phyloP scores from a whole-genome alignment of 2,113 vertebrate genomes.

The Capreolus pygargus region DNA sequence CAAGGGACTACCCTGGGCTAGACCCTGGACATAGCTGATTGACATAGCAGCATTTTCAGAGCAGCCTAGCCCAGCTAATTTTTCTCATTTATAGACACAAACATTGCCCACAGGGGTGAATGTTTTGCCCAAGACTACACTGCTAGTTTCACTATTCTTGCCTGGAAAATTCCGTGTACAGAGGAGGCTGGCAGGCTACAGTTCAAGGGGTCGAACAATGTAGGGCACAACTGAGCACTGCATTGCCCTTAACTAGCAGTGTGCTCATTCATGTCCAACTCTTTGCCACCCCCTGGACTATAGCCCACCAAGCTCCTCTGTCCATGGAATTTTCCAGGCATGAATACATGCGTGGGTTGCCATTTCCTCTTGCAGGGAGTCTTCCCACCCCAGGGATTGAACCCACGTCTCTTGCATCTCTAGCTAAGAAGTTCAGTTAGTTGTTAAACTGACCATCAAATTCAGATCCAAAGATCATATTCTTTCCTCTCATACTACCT shows the following conservation, averaged over 20 bases:
- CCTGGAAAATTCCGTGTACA: not conserved
- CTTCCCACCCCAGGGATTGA: not conserved
- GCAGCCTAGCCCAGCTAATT: no score
- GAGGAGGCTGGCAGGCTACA: not conserved
- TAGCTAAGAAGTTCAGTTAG: not conserved
- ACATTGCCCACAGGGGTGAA: not conserved
- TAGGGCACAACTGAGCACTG: not conserved
- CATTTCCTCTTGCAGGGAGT: not conserved
- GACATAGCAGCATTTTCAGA: not conserved
- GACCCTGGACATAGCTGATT: not conserved
- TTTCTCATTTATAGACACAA: not conserved
- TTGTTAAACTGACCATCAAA: not conserved
- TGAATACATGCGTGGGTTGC: not conserved
- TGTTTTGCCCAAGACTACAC: not conserved
- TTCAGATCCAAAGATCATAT: not conserved
- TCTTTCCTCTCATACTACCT: not conserved
- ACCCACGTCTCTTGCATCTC: not conserved
- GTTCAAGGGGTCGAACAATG: not conserved
- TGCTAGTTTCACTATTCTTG: not conserved
- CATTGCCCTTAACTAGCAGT: not conserved
- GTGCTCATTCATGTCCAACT: accelerated
- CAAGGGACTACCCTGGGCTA: not conserved
- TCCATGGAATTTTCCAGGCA: not conserved
- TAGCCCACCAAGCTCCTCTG: not conserved
- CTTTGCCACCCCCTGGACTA: not conserved